phyloP scores from a whole-genome alignment of 2,888 invertebrate species.

The Agrotis ipsilon region DNA sequence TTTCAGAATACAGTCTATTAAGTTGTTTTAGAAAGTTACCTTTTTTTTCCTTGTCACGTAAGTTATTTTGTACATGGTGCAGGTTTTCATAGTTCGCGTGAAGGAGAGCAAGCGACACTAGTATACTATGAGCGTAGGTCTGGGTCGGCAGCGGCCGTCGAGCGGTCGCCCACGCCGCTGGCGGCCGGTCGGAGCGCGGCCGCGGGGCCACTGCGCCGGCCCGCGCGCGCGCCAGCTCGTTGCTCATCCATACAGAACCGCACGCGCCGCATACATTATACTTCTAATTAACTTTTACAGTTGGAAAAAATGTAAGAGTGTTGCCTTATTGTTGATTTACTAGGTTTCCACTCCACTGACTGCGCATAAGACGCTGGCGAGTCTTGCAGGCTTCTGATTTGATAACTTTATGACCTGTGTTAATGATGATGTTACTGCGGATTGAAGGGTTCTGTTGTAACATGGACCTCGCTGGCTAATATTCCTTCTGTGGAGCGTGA shows the following conservation, averaged over 20 bases:
- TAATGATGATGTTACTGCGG: not conserved
- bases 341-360: conserved; percentile 80
- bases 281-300: conserved; percentile 86
- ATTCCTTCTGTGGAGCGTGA: not conserved
- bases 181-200: conserved; percentile 1
- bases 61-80: conserved; percentile 89
- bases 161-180: conserved; percentile 45
- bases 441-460: not conserved
- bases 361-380: conserved; percentile 60
- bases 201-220: conserved; percentile 27
- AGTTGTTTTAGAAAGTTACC: conserved; percentile 73
- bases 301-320: conserved; percentile 80
- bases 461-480: not conserved
- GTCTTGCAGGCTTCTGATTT: conserved; percentile 9
- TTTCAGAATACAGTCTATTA: conserved; percentile 22
- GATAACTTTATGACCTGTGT: not conserved
- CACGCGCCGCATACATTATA: conserved; percentile 82
- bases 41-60: conserved; percentile 86
- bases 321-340: conserved; percentile 77
- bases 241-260: conserved; percentile 80
- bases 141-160: conserved; percentile 17
- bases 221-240: conserved; percentile 57
- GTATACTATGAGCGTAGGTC: conserved; percentile 45
- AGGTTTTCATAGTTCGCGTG: conserved; percentile 81
- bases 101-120: conserved; percentile 47